Conservation (phyloP, 2,888 invertebrate genomes). For the Synanthedon formicaeformis region DNA sequence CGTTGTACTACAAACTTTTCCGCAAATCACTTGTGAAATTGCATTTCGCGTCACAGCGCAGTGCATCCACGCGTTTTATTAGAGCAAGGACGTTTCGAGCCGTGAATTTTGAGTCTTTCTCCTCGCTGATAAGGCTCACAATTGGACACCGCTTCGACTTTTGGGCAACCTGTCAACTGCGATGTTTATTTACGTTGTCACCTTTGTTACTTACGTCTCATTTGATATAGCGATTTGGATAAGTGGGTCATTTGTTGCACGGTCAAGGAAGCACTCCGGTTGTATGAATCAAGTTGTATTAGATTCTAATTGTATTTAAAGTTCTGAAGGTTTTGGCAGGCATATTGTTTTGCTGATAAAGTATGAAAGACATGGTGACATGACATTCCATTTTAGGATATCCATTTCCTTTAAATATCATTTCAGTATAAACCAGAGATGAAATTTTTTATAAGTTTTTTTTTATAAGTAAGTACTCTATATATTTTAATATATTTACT, state of each 20-base stretch:
- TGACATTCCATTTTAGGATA: no score
- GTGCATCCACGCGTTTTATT: conserved; percentile 39
- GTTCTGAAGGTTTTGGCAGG: no score
- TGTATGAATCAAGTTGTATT: not conserved
- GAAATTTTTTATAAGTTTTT: no score
- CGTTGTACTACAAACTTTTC: conserved; percentile 43
- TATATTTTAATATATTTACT: no score
- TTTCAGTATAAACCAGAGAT: no score
- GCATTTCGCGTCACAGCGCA: conserved; percentile 26
- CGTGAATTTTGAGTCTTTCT: not conserved
- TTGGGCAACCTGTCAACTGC: not conserved
- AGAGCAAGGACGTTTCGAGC: conserved; percentile 39
- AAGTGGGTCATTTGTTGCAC: conserved; percentile 18
- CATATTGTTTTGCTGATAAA: no score
- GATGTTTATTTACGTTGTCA: conserved; percentile 2
- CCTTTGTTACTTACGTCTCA: conserved; percentile 12
- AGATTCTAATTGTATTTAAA: not conserved
- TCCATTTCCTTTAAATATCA: no score
- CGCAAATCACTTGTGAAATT: conserved; percentile 29
- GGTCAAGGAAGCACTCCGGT: conserved; percentile 20
- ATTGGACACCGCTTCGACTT: not conserved
- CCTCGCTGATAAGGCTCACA: not conserved
- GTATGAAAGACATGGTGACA: no score
- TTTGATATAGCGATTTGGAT: conserved; percentile 16
- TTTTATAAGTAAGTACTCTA: no score